Conservation (phyloP, 2,113 vertebrate genomes). For the Bucco capensis region DNA sequence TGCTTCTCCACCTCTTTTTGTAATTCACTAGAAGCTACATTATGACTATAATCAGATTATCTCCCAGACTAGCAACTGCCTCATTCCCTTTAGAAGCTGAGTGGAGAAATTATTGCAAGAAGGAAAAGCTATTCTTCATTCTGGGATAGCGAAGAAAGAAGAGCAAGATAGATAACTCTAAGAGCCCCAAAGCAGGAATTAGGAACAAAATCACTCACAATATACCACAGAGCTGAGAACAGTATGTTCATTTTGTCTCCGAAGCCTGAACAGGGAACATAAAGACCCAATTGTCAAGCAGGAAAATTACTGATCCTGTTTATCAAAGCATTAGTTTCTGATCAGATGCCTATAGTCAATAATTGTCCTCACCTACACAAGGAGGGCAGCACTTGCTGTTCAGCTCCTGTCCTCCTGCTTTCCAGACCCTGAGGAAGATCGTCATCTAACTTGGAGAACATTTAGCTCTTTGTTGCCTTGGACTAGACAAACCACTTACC, state of each 20-base stretch:
- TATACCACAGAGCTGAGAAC: not conserved
- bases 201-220: not conserved
- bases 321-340: not conserved
- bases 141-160: not conserved
- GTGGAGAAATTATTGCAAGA: not conserved
- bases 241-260: not conserved
- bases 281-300: not conserved
- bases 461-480: not conserved
- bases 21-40: not conserved
- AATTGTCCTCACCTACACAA: not conserved
- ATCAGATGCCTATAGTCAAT: not conserved
- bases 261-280: not conserved
- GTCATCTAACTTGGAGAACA: not conserved
- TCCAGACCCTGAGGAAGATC: not conserved
- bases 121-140: not conserved
- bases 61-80: not conserved
- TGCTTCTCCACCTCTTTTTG: not conserved
- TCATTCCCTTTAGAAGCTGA: not conserved
- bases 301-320: not conserved
- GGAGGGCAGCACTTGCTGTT: not conserved
- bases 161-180: not conserved
- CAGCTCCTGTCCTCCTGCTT: not conserved
- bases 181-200: not conserved
- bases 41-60: not conserved
- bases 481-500: not conserved